Percentiles rank a stretch among this genome's conserved stretches.
These are phyloP conservation scores for Napeogenes sylphis DNA, from an alignment of 2,888 invertebrate genomes.

Conservation along the genomic window DNA sequence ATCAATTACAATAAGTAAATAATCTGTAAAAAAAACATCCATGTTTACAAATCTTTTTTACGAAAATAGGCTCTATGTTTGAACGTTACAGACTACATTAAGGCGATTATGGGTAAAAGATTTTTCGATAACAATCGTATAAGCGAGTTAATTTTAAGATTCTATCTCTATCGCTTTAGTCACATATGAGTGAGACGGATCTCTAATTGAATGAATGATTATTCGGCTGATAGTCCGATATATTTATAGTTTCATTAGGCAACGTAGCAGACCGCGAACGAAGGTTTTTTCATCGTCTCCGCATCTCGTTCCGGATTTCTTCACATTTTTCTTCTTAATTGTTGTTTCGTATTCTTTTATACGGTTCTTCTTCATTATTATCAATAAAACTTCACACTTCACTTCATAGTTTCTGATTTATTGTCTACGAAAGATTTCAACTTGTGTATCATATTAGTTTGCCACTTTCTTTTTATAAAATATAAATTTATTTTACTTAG, in stretches of 20 bases:
- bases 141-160: not conserved
- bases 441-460: too few species aligned
- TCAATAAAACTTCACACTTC: conserved; percentile 26
- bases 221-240: conserved; percentile 35
- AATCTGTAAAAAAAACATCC: too few species aligned
- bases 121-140: not conserved
- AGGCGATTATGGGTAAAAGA: not conserved
- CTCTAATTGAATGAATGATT: conserved; percentile 33
- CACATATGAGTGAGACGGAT: conserved; percentile 25
- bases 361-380: conserved; percentile 19
- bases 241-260: conserved; percentile 38
- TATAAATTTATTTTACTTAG: too few species aligned
- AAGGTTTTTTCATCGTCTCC: conserved; percentile 28
- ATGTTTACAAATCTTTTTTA: not conserved
- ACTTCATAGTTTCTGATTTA: conserved; percentile 21
- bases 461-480: too few species aligned
- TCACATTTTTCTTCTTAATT: conserved; percentile 23
- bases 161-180: conserved; percentile 27
- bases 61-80: conserved; percentile 24
- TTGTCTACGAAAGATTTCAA: too few species aligned
- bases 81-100: not conserved
- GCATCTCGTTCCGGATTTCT: conserved; percentile 27
- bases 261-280: conserved; percentile 34
- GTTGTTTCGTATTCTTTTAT: conserved; percentile 17
- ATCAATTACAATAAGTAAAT: too few species aligned